phyloP scores from a whole-genome alignment of 2,797 vertebrate genomes.

The Luscinia megarhynchos region DNA sequence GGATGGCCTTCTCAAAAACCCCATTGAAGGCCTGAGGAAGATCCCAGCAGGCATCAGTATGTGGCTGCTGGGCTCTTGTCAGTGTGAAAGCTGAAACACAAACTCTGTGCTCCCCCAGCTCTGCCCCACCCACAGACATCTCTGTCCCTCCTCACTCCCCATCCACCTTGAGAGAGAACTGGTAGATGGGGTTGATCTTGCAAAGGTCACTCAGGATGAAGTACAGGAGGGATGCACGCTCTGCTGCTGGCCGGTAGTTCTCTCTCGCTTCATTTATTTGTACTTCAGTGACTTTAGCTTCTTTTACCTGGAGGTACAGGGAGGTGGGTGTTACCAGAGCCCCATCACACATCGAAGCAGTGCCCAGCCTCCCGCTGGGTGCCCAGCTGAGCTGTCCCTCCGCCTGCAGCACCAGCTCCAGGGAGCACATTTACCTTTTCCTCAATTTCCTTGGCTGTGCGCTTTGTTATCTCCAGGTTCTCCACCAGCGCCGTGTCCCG shows the following conservation, averaged over 20 bases:
- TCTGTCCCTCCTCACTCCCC: background rate
- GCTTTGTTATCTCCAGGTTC: conserved; percentile 79
- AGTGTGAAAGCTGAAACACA: background rate
- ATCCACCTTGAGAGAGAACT: conserved; percentile 80
- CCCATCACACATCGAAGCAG: rapidly evolving
- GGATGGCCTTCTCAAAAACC: conserved; percentile 79
- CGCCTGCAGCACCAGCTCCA: rapidly evolving
- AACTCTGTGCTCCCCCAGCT: rapidly evolving
- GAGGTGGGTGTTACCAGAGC: background rate
- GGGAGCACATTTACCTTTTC: conserved; percentile 59
- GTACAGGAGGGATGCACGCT: conserved; percentile 76
- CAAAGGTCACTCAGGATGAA: conserved; percentile 80
- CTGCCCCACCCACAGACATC: background rate
- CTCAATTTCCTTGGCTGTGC: conserved; percentile 77
- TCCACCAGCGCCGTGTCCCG: conserved; percentile 77
- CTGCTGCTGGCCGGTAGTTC: conserved; percentile 74
- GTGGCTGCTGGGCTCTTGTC: background rate
- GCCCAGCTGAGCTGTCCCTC: background rate
- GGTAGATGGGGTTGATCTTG: conserved; percentile 83
- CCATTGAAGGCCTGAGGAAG: conserved; percentile 73
- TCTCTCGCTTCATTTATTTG: conserved; percentile 76
- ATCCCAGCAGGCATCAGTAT: background rate
- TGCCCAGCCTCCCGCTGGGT: background rate
- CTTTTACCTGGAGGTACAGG: conserved; percentile 54
- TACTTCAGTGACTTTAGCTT: conserved; percentile 75